A percentile compares a stretch with the other conserved stretches of the same genome.
Conservation (phyloP, 1,140 invertebrate species). For the Micrasema minimum region DNA sequence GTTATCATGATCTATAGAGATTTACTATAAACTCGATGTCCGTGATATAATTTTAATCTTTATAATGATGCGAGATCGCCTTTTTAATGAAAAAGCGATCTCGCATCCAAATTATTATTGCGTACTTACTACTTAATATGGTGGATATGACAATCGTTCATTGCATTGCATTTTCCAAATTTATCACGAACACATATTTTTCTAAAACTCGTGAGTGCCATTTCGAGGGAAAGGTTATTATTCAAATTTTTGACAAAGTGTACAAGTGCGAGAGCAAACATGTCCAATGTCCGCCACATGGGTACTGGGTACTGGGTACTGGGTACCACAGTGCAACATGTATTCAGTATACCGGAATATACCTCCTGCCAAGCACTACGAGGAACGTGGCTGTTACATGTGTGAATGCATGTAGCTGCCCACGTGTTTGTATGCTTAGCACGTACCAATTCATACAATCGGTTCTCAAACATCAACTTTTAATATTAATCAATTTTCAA, state of each 20-base stretch:
- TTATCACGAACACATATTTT: too few species aligned
- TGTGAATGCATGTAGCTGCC: slow-evolving; percentile 19
- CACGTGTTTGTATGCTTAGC: slow-evolving; percentile 1
- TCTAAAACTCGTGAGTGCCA: too few species aligned
- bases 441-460: slow-evolving; percentile 9
- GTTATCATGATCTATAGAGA: too few species aligned
- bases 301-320: neutral
- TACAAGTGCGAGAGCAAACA: slow-evolving; percentile 17
- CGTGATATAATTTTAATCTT: too few species aligned
- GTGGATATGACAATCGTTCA: too few species aligned
- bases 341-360: neutral
- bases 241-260: slow-evolving; percentile 31
- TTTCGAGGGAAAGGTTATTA: neutral
- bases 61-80: too few species aligned
- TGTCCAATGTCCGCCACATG: slow-evolving; percentile 13
- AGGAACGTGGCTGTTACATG: slow-evolving; percentile 4
- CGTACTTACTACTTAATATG: too few species aligned
- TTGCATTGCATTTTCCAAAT: too few species aligned
- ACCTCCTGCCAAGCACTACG: neutral
- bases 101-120: too few species aligned
- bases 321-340: slow-evolving; percentile 11
- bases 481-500: too few species aligned
- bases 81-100: too few species aligned
- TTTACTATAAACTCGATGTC: too few species aligned
- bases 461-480: slow-evolving; percentile 13